Evolutionary conservation across 2,113 vertebrate species (phyloP), one percentile per base, ranked within the genome.

Genomic region (Coturnix japonica): DNA sequence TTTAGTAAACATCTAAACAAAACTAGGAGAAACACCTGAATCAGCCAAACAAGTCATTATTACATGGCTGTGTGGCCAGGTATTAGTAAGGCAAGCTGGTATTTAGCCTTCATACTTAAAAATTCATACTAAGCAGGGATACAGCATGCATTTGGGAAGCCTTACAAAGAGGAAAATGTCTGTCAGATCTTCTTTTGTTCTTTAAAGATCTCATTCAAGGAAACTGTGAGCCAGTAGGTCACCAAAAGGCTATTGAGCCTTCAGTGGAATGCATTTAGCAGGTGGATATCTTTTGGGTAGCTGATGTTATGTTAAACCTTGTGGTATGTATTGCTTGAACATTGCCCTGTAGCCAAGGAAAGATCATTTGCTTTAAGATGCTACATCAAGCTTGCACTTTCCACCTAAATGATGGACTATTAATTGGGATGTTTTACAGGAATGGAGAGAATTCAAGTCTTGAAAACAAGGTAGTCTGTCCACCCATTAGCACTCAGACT

Each of bases 151-250:
- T 56, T 49, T 84, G 56, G 59, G 47, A 39, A 95, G 85, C 80
- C 61, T 90, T 79, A 66, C 51, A 63, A 84, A 77, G 86, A 94
- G 89, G 83, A 89, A 89, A 94, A 93, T 70, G 82, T 61, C 83
- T 91, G 43, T 87, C 84, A 82, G 76, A 91, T 95, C 93, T 91
- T 85, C 71, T 93, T 95, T 97, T 95, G 90, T 97, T 91, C 90
- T 96, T 88, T 94, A 88, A 86, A 94, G 94, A 93, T 94, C 91
- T 63, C 92, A 84, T 87, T 95, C 57, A 65, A 96, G 91, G 91
- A 91, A 79, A 67, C 76, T 60, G 85, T 65, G 80, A 95, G 93
- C 64, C 65, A 82, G 93, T 91, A 94, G 66, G 94, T 94, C 92
- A 94, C 80, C 87, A 89, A 82, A 92, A 95, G 95, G 85, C 93